Evolutionary conservation across 2,113 vertebrate genomes (phyloP).

Genomic region (Melanocharis versteri): DNA sequence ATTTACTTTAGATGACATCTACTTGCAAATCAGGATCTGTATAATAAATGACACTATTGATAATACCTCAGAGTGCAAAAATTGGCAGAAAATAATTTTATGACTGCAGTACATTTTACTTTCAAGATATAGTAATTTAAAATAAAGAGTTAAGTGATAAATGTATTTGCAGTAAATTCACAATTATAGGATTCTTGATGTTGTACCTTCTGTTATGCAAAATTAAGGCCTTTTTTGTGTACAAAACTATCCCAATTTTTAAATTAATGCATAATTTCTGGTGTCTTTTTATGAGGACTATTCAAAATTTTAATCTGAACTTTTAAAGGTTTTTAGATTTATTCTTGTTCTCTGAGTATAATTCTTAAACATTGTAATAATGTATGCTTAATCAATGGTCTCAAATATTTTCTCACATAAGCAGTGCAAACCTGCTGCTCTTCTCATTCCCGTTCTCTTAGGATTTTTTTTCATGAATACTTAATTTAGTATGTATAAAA

Average conservation of each 20-base stretch:
- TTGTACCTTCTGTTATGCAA: neutral
- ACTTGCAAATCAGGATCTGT: neutral
- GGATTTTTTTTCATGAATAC: neutral
- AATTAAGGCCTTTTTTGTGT: neutral
- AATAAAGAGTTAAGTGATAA: neutral
- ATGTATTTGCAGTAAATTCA: neutral
- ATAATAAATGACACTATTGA: neutral
- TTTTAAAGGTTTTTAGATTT: neutral
- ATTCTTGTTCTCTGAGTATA: neutral
- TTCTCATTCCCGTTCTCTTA: neutral
- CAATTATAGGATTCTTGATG: neutral
- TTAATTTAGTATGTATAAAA: neutral
- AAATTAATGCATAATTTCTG: neutral
- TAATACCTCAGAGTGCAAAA: neutral
- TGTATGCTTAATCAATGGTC: neutral
- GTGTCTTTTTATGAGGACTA: neutral
- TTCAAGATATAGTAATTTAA: neutral
- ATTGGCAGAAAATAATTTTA: neutral
- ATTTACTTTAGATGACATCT: neutral
- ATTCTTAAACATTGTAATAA: neutral
- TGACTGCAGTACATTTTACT: neutral
- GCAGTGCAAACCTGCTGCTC: neutral
- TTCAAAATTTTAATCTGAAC: neutral
- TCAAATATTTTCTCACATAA: neutral
- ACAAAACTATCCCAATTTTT: neutral